Base-by-base conservation (phyloP, 2,888 invertebrate genomes). In the Nephrotoma appendiculata region DNA sequence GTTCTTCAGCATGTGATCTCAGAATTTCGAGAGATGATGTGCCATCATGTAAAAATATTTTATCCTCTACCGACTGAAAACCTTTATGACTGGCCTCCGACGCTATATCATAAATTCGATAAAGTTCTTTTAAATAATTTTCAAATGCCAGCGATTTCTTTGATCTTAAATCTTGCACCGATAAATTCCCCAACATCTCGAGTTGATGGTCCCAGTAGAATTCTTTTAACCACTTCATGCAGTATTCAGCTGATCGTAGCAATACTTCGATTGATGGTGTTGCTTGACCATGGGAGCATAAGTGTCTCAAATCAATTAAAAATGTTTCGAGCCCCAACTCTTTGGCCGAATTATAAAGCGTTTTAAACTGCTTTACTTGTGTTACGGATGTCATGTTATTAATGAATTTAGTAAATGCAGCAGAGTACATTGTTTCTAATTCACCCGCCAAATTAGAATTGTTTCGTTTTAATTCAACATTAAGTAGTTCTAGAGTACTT, bases 351-450 rank as follows among this genome's bases (percentile, higher is more conserved):
- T 89, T 89, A 84, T 92, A 92, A 91, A 92, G 92, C 57, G 90
- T 90, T 41, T 88, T 89, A 89, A 89, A 89, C 87, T 89, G 89
- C 83, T 89, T 88, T 2, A 88, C 88, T 86, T 91, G 91, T 88
- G 90, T 90, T 6, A 91, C 91, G 1, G 92, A 91, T 0, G 91
- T 91, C 91, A 92, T 92, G 42, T 90, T 91, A 87, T 92, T 92
- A 42, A 91, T 90, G 86, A 92, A 92, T 2, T 91, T 89, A 0
- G 90, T 91, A 44, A 92, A 90, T 5, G 91, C 90, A 83, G 89
- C 90, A 0, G 92, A 89, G 88, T 91, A 92, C 3, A 90, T 88
- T 0, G 88, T 88, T 86, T 90, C 89, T 0, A 91, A 9, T n/a
- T 83, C 48, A 0, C 41, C 5, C 4, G 87, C 87, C 3, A 87